These are phyloP conservation scores for Microchirus variegatus DNA, from an alignment of 2,797 vertebrate genomes.

Conservation along the genomic window DNA sequence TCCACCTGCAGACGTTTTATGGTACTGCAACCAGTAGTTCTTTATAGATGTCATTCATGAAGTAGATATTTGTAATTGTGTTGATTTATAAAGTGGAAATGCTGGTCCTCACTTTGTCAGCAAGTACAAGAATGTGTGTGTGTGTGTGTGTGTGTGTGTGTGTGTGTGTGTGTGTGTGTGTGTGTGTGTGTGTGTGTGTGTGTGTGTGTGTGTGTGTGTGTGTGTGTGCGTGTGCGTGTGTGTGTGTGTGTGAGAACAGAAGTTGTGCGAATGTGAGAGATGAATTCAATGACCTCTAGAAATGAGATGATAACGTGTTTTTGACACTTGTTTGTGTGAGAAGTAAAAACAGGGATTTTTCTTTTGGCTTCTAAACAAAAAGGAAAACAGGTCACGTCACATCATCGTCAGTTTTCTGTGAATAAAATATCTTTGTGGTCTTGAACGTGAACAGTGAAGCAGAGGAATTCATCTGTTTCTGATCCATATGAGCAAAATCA, in stretches of 20 bases:
- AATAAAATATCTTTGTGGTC: too few species aligned
- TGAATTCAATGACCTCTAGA: constrained; percentile 4
- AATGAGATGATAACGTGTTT: constrained; percentile 7
- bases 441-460: too few species aligned
- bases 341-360: background rate
- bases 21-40: too few species aligned
- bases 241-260: constrained; percentile 7
- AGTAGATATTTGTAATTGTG: too few species aligned
- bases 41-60: too few species aligned
- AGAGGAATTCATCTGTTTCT: too few species aligned
- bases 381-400: background rate
- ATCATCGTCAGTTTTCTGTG: background rate
- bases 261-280: background rate
- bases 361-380: background rate
- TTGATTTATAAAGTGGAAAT: too few species aligned
- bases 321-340: constrained; percentile 3
- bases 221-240: constrained; percentile 11
- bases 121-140: too few species aligned
- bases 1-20: too few species aligned
- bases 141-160: constrained; percentile 14
- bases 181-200: constrained; percentile 11
- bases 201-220: constrained; percentile 14
- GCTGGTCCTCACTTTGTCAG: too few species aligned
- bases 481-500: too few species aligned
- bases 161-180: constrained; percentile 11